Conservation (phyloP, 2,113 vertebrate species). For the Nibea albiflora region DNA sequence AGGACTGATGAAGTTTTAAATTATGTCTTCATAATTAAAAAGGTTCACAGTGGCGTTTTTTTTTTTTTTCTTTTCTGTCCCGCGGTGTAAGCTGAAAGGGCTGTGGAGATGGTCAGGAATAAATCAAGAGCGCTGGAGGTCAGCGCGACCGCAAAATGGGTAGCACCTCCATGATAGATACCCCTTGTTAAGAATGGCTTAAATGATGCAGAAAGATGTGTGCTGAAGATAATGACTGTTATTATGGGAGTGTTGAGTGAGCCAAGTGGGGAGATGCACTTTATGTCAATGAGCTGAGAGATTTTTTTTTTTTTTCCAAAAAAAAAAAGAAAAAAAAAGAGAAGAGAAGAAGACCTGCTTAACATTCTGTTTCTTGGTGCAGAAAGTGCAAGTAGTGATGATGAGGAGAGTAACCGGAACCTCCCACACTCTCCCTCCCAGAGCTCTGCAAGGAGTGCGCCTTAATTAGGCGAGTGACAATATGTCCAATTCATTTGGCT, state of each 20-base stretch:
- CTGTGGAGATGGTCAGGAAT: slow-evolving; percentile 68
- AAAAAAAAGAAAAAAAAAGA: too few species aligned
- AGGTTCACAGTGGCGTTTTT: slow-evolving; percentile 73
- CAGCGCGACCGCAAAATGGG: slow-evolving; percentile 50
- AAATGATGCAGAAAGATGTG: slow-evolving; percentile 85
- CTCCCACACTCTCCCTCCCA: slow-evolving; percentile 30
- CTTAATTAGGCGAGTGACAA: slow-evolving; percentile 61
- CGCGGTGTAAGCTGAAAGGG: slow-evolving; percentile 51
- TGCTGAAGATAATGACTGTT: slow-evolving; percentile 80
- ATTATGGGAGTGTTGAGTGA: slow-evolving; percentile 75
- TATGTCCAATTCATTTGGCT: slow-evolving; percentile 43
- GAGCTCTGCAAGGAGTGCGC: slow-evolving; percentile 12
- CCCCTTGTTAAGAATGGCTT: slow-evolving; percentile 76
- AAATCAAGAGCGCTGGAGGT: slow-evolving; percentile 77
- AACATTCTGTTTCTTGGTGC: slow-evolving; percentile 51
- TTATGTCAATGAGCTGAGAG: slow-evolving; percentile 63
- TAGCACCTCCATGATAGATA: slow-evolving; percentile 76
- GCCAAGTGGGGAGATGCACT: slow-evolving; percentile 66
- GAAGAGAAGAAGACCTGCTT: slow-evolving; percentile 31
- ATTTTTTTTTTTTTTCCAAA: slow-evolving; percentile 33
- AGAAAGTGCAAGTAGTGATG: slow-evolving; percentile 46
- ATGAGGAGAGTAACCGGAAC: slow-evolving; percentile 42
- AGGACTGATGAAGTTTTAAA: slow-evolving; percentile 82
- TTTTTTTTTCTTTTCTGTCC: slow-evolving; percentile 47
- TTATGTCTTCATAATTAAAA: slow-evolving; percentile 84